Conservation (phyloP, 1,140 invertebrate genomes). For the Procambarus virginalis region DNA sequence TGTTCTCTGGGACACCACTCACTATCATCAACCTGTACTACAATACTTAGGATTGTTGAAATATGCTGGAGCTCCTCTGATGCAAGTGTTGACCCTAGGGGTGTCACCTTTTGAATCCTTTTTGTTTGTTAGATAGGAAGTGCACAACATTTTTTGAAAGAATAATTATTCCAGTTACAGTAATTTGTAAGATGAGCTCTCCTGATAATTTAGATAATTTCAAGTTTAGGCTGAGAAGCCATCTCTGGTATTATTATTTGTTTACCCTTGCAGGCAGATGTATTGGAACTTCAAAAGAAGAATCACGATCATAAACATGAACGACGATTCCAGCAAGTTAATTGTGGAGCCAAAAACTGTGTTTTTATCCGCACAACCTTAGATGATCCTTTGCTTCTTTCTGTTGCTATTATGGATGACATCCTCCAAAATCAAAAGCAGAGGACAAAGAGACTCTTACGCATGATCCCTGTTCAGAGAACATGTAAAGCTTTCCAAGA, state of each 20-base stretch:
- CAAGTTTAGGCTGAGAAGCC: too few relatives aligned
- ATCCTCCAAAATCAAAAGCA: constrained; percentile 33
- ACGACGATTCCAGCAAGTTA: constrained; percentile 41
- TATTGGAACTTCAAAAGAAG: constrained; percentile 25
- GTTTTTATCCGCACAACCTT: constrained; percentile 49
- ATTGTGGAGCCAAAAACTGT: constrained; percentile 40
- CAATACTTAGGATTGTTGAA: too few relatives aligned
- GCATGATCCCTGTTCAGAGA: constrained; percentile 49
- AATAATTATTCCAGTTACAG: too few relatives aligned
- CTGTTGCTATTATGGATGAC: constrained; percentile 50
- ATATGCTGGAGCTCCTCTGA: too few relatives aligned
- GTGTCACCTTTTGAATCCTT: too few relatives aligned
- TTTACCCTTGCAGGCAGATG: constrained; percentile 29
- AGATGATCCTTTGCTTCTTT: constrained; percentile 31
- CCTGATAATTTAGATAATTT: too few relatives aligned
- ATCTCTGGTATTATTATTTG: background rate
- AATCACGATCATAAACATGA: constrained; percentile 13
- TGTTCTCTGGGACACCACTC: too few relatives aligned
- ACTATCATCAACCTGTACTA: too few relatives aligned
- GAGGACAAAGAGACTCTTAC: constrained; percentile 31
- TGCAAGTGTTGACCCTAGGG: too few relatives aligned
- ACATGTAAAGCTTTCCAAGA: constrained; percentile 51
- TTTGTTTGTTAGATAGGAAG: too few relatives aligned
- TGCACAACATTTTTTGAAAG: too few relatives aligned
- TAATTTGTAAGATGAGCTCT: too few relatives aligned